Evolutionary conservation across 1,140 invertebrate species (phyloP), one percentile per base, ranked within the genome.

Genomic region (Trissolcus basalis): DNA sequence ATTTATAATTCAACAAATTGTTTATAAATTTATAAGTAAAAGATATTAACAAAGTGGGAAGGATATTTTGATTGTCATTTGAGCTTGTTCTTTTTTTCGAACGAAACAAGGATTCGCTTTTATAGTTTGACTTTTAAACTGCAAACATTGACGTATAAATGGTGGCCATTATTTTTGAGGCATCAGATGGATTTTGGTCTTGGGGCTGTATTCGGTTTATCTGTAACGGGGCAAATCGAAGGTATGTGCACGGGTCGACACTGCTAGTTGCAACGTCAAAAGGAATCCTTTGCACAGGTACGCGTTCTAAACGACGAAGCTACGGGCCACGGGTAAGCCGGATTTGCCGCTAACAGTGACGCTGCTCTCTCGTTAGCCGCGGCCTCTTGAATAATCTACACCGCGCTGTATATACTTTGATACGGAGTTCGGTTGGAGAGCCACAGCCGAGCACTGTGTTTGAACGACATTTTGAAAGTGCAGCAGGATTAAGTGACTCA

Each of bases 331-430:
- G 63, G 44, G 51, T 68, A 68, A 74, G 58, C 63, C 63, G 63
- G 71, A 74, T 68, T 63, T 68, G 71, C 58, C 47, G 63, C 56
- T 63, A 68, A 74, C 58, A 58, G 71, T 68, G 63, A 63, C 51
- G 63, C 56, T 47, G 71, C 63, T 63, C 63, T 56, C 56, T 68
- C 51, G 63, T 68, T 63, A 74, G 64, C 45, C 47, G 45, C 63
- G 36, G 33, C 63, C 63, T 63, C 51, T 74, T 74, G 63, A 68
- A 74, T 74, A 74, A 74, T 74, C 63, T 63, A 61, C 70, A 49
- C 60, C 48, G 41, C 45, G 41, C 55, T 43, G 50, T 73, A 48
- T 67, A 60, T 54, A 67, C 70, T 73, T 65, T 65, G 70, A 73
- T 72, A 65, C 55, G 43, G 54, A 72, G 69, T 59, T 64, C 47